Conservation (phyloP, 2,797 vertebrate species). For the Crocodylus rhombifer region DNA sequence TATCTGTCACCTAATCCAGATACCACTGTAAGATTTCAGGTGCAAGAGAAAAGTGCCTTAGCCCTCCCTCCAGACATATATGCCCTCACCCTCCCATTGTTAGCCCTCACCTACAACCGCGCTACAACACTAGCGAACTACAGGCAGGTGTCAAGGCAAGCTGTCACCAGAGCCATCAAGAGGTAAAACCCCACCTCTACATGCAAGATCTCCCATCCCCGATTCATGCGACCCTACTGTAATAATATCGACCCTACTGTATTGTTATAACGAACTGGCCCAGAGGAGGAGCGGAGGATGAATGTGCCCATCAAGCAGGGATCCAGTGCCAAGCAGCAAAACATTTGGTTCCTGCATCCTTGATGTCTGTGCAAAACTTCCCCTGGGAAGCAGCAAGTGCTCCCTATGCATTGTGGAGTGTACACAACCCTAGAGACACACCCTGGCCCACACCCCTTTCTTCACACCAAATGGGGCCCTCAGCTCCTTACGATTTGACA, state of each 20-base stretch:
- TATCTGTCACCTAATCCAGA: neutral
- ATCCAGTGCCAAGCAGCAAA: neutral
- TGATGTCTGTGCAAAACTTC: neutral
- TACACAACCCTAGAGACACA: neutral
- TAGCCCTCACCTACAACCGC: too few relatives aligned
- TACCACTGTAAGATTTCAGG: neutral
- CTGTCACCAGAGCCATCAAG: neutral
- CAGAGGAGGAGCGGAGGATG: neutral
- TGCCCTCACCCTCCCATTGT: too few relatives aligned
- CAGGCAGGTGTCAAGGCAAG: neutral
- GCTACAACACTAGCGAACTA: too few relatives aligned
- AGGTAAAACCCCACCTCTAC: neutral
- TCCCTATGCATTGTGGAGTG: neutral
- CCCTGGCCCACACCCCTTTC: neutral
- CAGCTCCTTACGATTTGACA: neutral
- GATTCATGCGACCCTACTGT: too few relatives aligned
- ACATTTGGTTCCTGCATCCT: neutral
- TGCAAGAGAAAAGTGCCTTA: neutral
- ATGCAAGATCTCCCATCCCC: too few relatives aligned
- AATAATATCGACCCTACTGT: too few relatives aligned
- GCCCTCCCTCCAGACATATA: neutral
- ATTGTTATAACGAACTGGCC: too few relatives aligned
- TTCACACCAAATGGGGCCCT: neutral
- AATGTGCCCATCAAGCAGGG: neutral
- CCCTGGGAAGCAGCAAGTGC: neutral